phyloP scores from a whole-genome alignment of 2,797 vertebrate species.

The Poecilia gillii region DNA sequence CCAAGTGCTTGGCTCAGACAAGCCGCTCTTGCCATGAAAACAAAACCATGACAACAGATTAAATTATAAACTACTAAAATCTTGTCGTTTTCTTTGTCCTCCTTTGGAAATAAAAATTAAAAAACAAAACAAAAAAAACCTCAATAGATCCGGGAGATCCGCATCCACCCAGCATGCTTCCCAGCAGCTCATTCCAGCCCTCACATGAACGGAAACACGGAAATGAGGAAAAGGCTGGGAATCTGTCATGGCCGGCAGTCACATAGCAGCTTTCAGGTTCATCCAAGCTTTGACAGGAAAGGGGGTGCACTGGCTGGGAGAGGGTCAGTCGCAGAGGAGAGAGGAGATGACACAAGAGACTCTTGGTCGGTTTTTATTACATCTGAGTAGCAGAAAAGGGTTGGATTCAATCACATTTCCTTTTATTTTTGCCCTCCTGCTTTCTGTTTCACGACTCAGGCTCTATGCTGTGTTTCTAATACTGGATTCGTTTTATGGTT shows the following conservation, averaged over 20 bases:
- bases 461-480: slow-evolving; percentile 56
- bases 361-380: slow-evolving; percentile 38
- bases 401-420: slow-evolving; percentile 51
- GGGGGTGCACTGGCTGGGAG: slow-evolving; percentile 51
- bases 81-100: slow-evolving; percentile 74
- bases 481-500: slow-evolving; percentile 45
- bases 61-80: slow-evolving; percentile 86
- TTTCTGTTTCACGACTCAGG: slow-evolving; percentile 35
- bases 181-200: slow-evolving; percentile 78
- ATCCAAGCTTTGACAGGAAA: slow-evolving; percentile 70
- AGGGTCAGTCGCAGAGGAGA: slow-evolving; percentile 42
- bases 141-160: slow-evolving; percentile 64
- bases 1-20: slow-evolving; percentile 81
- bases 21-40: slow-evolving; percentile 80
- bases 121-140: slow-evolving; percentile 43
- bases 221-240: slow-evolving; percentile 65
- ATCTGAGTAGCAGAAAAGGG: slow-evolving; percentile 80
- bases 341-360: slow-evolving; percentile 52
- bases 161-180: slow-evolving; percentile 74
- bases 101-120: slow-evolving; percentile 57
- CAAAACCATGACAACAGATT: slow-evolving; percentile 81
- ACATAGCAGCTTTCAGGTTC: slow-evolving; percentile 85
- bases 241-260: slow-evolving; percentile 81
- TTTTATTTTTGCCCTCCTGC: slow-evolving; percentile 23
- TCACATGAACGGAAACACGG: slow-evolving; percentile 60